These are phyloP conservation scores for Selene dorsalis DNA, from an alignment of 2,797 vertebrate species.

Conservation along the genomic window DNA sequence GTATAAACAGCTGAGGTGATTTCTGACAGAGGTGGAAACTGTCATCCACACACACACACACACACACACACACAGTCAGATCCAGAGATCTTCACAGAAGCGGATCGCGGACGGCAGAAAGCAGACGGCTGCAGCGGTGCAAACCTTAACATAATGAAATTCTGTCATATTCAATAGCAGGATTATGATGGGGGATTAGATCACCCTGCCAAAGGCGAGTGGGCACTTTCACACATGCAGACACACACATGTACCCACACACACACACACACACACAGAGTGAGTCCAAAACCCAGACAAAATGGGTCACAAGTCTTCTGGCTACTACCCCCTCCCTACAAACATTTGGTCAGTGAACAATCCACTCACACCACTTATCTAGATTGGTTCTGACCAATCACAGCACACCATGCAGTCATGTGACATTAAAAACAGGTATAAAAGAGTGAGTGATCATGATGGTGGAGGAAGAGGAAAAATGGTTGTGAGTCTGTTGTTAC, in stretches of 20 bases:
- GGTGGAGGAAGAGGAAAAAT: constrained; percentile 23
- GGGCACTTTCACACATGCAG: constrained; percentile 58
- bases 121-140: constrained; percentile 21
- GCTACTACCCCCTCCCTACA: constrained; percentile 43
- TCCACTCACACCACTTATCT: constrained; percentile 69
- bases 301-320: constrained; percentile 77
- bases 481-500: constrained; percentile 28
- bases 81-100: constrained; percentile 6
- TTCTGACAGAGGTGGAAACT: constrained; percentile 29
- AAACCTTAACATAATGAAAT: constrained; percentile 76
- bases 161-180: constrained; percentile 74
- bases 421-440: constrained; percentile 79
- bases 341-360: constrained; percentile 66
- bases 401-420: constrained; percentile 66
- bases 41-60: background rate
- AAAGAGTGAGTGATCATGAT: constrained; percentile 55
- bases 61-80: background rate
- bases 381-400: constrained; percentile 68
- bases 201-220: constrained; percentile 69
- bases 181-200: constrained; percentile 79
- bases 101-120: constrained; percentile 9
- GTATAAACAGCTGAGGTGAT: constrained; percentile 32
- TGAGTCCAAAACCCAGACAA: constrained; percentile 65
- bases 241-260: constrained; percentile 11
- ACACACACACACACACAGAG: constrained; percentile 8